phyloP scores from a whole-genome alignment of 2,113 vertebrate genomes.

The Sebastes schlegelii region DNA sequence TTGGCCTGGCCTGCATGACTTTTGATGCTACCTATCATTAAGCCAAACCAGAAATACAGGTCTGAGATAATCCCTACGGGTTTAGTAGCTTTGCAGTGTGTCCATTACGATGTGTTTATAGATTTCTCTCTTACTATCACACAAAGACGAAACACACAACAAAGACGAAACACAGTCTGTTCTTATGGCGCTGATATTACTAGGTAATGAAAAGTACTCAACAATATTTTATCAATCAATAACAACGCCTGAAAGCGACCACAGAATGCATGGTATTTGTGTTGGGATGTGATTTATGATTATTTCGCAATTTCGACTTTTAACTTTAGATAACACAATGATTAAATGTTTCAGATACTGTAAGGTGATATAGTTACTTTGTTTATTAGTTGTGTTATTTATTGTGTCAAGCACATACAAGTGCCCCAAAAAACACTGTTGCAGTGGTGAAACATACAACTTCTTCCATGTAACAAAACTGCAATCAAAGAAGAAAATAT shows the following conservation, averaged over 20 bases:
- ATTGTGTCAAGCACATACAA: background rate
- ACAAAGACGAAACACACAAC: slow-evolving; percentile 37
- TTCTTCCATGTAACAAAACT: background rate
- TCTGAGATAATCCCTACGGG: slow-evolving; percentile 65
- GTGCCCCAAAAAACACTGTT: background rate
- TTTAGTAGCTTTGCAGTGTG: slow-evolving; percentile 52
- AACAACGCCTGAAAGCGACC: background rate
- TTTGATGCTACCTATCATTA: slow-evolving; percentile 69
- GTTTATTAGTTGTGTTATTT: background rate
- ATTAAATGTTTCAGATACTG: background rate
- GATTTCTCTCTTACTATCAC: slow-evolving; percentile 40
- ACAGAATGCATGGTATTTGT: background rate
- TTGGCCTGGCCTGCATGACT: slow-evolving; percentile 50
- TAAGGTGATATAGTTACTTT: background rate
- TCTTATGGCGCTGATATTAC: background rate
- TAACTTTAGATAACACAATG: background rate
- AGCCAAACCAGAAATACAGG: slow-evolving; percentile 79
- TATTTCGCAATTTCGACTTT: background rate
- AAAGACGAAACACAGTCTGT: slow-evolving; percentile 13
- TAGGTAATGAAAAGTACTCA: background rate
- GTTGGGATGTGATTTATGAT: background rate
- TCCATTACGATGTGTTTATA: slow-evolving; percentile 54
- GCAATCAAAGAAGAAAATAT: background rate
- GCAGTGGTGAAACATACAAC: background rate
- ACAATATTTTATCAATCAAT: background rate